phyloP scores from a whole-genome alignment of 1,140 invertebrate genomes.

The Penaeus chinensis region DNA sequence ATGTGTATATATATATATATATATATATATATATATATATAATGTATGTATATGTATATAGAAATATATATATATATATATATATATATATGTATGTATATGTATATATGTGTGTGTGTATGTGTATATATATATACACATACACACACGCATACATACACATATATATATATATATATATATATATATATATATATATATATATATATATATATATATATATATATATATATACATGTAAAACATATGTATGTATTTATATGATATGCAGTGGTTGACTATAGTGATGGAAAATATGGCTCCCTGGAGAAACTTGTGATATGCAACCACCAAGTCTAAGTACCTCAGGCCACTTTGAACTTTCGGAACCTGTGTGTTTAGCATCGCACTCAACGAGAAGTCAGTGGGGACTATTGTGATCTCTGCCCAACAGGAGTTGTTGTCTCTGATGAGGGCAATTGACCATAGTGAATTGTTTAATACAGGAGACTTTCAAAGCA shows the following conservation, averaged over 20 bases:
- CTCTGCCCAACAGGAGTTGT: conserved; percentile 22
- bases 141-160: no score
- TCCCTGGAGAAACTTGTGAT: conserved; percentile 22
- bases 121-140: no score
- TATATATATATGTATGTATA: no score
- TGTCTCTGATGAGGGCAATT: neutral
- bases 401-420: conserved; percentile 4
- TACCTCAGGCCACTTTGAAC: conserved; percentile 27
- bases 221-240: conserved; percentile 1
- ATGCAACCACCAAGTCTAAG: conserved; percentile 10
- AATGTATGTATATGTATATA: no score
- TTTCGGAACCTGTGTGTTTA: neutral
- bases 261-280: neutral
- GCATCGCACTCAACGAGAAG: neutral
- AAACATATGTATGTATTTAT: neutral
- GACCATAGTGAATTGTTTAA: neutral
- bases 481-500: conserved; percentile 19
- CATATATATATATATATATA: no score
- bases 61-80: no score
- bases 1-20: neutral
- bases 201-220: no score
- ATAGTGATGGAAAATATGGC: conserved; percentile 12
- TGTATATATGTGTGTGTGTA: no score
- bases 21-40: no score
- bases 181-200: no score